These are phyloP conservation scores for Phoeniculus purpureus DNA, from an alignment of 2,797 vertebrate genomes.

Conservation along the genomic window DNA sequence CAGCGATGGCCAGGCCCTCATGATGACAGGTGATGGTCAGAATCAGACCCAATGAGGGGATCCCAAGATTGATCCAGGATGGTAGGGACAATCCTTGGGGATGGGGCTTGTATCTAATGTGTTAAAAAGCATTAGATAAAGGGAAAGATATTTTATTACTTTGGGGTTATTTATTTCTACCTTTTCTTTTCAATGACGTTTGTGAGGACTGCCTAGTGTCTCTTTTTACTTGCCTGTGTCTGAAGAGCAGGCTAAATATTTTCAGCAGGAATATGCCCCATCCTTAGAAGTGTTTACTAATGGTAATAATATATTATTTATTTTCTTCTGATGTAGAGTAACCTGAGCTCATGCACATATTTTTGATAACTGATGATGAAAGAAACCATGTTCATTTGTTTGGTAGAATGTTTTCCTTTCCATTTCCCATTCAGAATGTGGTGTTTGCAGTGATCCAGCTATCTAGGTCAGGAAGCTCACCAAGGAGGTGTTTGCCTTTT, in stretches of 20 bases:
- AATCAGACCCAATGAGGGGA: neutral
- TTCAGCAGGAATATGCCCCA: neutral
- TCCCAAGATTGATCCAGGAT: neutral
- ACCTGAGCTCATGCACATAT: neutral
- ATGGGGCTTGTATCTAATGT: accelerated
- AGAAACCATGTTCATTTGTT: neutral
- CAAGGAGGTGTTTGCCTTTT: neutral
- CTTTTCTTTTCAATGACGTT: neutral
- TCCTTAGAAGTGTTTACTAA: neutral
- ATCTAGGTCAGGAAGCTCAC: neutral
- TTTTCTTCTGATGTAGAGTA: neutral
- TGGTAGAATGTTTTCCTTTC: neutral
- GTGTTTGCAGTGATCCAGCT: neutral
- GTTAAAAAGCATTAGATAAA: neutral
- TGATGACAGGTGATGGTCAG: neutral
- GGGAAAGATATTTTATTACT: neutral
- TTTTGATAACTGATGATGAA: neutral
- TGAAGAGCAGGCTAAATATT: constrained; percentile 7
- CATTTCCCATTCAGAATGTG: neutral
- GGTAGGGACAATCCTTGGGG: neutral
- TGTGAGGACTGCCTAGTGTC: neutral
- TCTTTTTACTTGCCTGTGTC: neutral
- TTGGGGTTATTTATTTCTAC: neutral
- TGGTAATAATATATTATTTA: neutral
- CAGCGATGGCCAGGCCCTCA: accelerated